Percentiles rank a stretch among this genome's conserved stretches.
Conservation (phyloP, 30 jellyfish, hydroid and myxozoan species). For the Chironex yamaguchii region DNA sequence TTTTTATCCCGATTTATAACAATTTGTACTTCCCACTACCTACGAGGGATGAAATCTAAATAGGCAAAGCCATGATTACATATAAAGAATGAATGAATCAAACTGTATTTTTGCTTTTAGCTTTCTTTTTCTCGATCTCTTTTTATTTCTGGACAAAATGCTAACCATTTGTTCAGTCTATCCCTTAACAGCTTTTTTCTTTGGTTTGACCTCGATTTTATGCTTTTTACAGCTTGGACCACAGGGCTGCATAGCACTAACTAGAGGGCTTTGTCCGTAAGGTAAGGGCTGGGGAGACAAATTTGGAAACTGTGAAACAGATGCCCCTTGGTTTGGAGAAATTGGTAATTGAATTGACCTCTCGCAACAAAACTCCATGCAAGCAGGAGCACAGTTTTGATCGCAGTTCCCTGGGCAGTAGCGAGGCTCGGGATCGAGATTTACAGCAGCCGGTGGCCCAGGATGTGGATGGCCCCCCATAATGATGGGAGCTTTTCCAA, state of each 20-base stretch:
- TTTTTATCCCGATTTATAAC: too few relatives aligned
- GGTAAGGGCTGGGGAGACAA: background rate
- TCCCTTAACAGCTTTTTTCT: background rate
- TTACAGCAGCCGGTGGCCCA: slow-evolving; percentile 91
- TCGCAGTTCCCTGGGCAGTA: slow-evolving; percentile 92
- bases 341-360: slow-evolving; percentile 90
- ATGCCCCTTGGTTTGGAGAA: slow-evolving; percentile 19
- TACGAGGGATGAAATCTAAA: too few relatives aligned
- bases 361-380: slow-evolving; percentile 96
- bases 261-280: background rate
- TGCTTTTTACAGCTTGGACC: background rate
- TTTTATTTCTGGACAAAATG: background rate
- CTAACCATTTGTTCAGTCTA: background rate
- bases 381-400: slow-evolving; percentile 98
- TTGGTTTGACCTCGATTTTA: background rate
- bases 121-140: background rate
- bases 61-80: too few relatives aligned
- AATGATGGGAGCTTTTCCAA: slow-evolving; percentile 80
- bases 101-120: background rate
- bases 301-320: background rate
- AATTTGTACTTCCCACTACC: too few relatives aligned
- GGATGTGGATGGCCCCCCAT: slow-evolving; percentile 99
- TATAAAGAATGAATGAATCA: too few relatives aligned
- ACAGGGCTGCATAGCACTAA: background rate
- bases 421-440: slow-evolving; percentile 77